Evolutionary conservation across 2,888 invertebrate species (phyloP), one percentile per base, ranked within the genome.

Genomic region (Chloroclystis v-ata): DNA sequence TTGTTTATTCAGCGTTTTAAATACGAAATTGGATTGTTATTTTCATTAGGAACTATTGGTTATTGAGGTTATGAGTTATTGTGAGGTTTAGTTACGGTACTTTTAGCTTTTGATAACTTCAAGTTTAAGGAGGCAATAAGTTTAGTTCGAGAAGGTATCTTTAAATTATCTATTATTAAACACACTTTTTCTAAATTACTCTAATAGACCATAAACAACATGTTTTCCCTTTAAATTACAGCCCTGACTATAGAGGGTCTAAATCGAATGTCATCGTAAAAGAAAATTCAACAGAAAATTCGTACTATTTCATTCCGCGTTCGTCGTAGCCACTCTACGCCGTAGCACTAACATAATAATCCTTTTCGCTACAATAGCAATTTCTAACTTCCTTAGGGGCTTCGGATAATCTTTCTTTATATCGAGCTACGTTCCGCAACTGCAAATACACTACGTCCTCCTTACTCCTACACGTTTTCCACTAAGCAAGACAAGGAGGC

Each of bases 321-420:
- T 20, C 20, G 70, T 35, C 43, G 80, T 77, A 82, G 81, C 74
- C 69, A 67, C 73, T 69, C 83, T 85, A 85, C 86, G 81, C 62
- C 83, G 87, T 83, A 84, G 84, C 80, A 83, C 82, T 82, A 85
- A 83, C 88, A 79, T 88, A n/a, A 89, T 89, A 89, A 89, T 89
- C 89, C 88, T 87, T 87, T 88, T 89, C 83, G 87, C 86, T 88
- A 88, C 87, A 89, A 89, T 85, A 87, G 88, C 89, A 89, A 89
- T 89, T 89, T 85, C 87, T 84, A 88, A 89, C 87, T 88, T 89
- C 87, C 89, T 89, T 86, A 84, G 88, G 88, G 89, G 84, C 87
- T 85, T 82, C 75, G 83, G 84, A 87, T 88, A 88, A 89, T 88
- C 89, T 88, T 88, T 89, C 89, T 88, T 88, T 87, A 87, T 88